Conservation (phyloP, 2,113 vertebrate genomes). For the Rhabdomys dilectus region DNA sequence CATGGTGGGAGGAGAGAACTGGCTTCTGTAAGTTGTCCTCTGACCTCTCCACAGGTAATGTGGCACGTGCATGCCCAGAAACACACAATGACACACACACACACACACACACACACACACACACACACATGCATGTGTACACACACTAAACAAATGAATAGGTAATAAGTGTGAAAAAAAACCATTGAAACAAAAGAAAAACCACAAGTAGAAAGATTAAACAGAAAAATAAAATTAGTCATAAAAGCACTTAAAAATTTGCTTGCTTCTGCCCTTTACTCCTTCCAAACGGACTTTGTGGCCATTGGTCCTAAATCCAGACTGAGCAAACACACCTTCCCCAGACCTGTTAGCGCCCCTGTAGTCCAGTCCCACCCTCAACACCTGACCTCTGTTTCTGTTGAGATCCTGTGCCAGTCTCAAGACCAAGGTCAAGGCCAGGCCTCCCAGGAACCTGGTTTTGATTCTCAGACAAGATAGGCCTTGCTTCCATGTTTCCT, state of each 20-base stretch:
- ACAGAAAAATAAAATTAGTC: neutral
- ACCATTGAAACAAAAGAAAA: neutral
- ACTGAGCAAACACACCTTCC: neutral
- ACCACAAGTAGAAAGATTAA: neutral
- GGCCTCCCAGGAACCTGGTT: neutral
- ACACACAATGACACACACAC: neutral
- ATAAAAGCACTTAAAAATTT: neutral
- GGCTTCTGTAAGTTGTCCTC: neutral
- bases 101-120: neutral
- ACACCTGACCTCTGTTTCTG: neutral
- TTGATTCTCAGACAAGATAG: neutral
- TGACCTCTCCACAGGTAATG: neutral
- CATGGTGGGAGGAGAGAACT: neutral
- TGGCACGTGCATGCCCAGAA: neutral
- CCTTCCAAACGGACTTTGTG: neutral
- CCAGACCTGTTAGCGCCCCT: neutral
- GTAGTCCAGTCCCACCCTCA: neutral
- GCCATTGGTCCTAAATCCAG: neutral
- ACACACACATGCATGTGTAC: rapidly evolving
- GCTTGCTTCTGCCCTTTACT: neutral
- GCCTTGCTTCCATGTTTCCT: neutral
- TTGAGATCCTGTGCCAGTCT: neutral
- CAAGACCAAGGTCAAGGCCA: neutral
- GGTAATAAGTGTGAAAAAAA: no score
- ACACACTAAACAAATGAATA: neutral